phyloP scores from a whole-genome alignment of 1,140 invertebrate species.

The Vanessa tameamea region DNA sequence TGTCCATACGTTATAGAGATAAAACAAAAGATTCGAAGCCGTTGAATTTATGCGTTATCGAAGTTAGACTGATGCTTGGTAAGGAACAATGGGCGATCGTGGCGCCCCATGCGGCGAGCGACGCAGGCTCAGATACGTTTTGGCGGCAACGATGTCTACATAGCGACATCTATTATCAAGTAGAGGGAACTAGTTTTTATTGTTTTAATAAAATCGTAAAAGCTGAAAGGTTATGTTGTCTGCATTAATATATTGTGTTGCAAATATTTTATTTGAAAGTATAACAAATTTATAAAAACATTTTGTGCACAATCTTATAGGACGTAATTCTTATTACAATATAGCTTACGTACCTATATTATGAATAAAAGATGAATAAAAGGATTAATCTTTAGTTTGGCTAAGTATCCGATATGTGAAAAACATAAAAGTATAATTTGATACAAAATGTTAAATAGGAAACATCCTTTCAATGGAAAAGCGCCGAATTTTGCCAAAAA shows the following conservation, averaged over 20 bases:
- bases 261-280: neutral
- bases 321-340: neutral
- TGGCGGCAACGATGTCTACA: constrained; percentile 11
- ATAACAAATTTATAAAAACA: neutral
- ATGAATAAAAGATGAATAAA: neutral
- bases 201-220: constrained; percentile 20
- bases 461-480: constrained; percentile 63
- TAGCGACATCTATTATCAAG: constrained; percentile 73
- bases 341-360: no score
- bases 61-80: constrained; percentile 62
- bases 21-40: constrained; percentile 76
- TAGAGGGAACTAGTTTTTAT: constrained; percentile 50
- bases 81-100: constrained; percentile 75
- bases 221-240: constrained; percentile 9
- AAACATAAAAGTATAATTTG: constrained; percentile 54
- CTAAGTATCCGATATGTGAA: neutral
- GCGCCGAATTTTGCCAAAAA: constrained; percentile 74
- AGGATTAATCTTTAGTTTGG: neutral
- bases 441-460: constrained; percentile 64
- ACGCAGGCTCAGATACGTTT: constrained; percentile 32
- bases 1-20: constrained; percentile 79
- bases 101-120: constrained; percentile 74
- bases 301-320: neutral
- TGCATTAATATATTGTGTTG: constrained; percentile 14
- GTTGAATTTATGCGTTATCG: constrained; percentile 79